Evolutionary conservation across 1,140 invertebrate species (phyloP).

Genomic region (Lepidurus apus): DNA sequence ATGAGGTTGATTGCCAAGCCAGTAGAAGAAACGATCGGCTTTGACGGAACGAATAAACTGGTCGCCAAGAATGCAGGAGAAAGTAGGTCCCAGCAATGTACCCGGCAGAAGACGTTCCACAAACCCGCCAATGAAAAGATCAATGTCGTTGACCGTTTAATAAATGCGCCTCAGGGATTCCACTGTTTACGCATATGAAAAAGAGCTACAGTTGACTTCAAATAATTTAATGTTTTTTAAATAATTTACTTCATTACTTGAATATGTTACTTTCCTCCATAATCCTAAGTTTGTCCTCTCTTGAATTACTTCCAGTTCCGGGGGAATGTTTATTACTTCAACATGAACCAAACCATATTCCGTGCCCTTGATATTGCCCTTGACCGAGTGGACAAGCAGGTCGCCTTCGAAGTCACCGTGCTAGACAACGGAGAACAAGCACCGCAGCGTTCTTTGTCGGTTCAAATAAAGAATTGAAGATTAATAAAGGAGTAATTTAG

Average conservation of each 20-base stretch:
- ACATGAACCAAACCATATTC: not conserved
- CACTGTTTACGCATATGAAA: conserved; percentile 54
- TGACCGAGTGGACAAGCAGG: not conserved
- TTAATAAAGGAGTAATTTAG: too few species aligned
- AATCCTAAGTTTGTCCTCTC: too few species aligned
- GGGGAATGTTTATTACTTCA: not conserved
- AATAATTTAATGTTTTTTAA: too few species aligned
- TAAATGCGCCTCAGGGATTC: conserved; percentile 59
- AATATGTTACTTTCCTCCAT: too few species aligned
- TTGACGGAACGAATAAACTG: conserved; percentile 48
- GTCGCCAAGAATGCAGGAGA: conserved; percentile 52
- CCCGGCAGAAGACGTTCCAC: conserved; percentile 46
- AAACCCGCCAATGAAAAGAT: conserved; percentile 73
- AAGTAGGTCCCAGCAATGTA: conserved; percentile 53
- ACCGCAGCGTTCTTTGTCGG: not conserved
- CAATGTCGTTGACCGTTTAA: conserved; percentile 72
- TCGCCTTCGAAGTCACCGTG: not conserved
- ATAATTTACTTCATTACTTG: too few species aligned
- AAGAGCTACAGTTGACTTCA: too few species aligned
- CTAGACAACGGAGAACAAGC: not conserved
- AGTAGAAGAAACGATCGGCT: conserved; percentile 53
- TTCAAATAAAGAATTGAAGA: too few species aligned
- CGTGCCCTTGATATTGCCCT: not conserved
- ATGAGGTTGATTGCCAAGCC: conserved; percentile 49
- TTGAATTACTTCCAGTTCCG: not conserved